Percentiles rank a stretch among this genome's conserved stretches.
Evolutionary conservation across 2,113 vertebrate species (phyloP).

Genomic region (Herpetotheres cachinnans): DNA sequence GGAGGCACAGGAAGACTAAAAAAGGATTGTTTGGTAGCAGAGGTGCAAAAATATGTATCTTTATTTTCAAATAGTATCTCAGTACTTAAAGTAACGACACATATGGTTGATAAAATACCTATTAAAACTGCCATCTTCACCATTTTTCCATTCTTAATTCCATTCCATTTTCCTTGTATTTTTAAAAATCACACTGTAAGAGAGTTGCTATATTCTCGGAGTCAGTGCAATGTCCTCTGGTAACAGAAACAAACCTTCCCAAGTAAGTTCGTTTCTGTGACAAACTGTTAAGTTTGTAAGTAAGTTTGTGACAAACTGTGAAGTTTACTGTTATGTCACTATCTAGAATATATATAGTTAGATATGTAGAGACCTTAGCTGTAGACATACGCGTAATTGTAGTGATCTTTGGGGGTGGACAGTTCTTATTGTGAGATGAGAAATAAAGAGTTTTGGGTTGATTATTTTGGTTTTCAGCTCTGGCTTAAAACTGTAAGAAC

Average conservation of each 20-base stretch:
- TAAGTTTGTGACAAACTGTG: neutral
- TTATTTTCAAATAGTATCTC: neutral
- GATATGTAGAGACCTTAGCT: neutral
- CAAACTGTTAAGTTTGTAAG: too few species aligned
- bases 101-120: neutral
- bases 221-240: neutral
- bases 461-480: neutral
- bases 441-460: neutral
- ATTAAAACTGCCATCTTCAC: neutral
- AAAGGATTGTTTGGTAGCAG: neutral
- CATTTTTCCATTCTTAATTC: neutral
- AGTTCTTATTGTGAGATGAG: rapidly evolving
- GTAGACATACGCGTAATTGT: neutral
- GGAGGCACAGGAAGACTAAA: neutral
- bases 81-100: neutral
- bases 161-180: neutral
- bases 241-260: neutral
- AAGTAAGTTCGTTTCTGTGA: neutral
- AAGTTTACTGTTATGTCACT: neutral
- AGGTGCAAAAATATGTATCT: neutral
- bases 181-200: neutral
- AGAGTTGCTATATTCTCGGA: neutral
- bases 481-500: neutral
- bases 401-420: too few species aligned
- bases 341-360: neutral